Evolutionary conservation across 2,113 vertebrate species (phyloP).

Genomic region (Poeciliopsis turrubarensis): DNA sequence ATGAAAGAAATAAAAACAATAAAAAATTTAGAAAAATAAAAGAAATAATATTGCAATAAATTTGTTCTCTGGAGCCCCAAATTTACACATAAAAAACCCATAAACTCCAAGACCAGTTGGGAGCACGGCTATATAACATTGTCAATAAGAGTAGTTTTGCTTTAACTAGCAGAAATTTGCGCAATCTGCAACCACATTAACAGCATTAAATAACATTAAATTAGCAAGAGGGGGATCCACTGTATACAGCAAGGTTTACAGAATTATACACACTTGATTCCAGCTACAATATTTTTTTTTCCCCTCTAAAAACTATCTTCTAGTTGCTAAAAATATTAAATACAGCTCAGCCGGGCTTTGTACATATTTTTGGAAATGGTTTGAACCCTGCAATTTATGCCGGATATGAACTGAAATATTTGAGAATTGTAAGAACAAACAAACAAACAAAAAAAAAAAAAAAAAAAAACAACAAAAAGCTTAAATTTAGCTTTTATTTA

Average conservation of each 20-base stretch:
- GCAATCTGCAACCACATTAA: slow-evolving; percentile 74
- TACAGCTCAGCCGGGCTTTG: slow-evolving; percentile 72
- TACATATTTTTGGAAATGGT: slow-evolving; percentile 66
- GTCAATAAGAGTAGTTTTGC: slow-evolving; percentile 70
- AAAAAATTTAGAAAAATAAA: slow-evolving; percentile 72
- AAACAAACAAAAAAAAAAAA: slow-evolving; percentile 31
- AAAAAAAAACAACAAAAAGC: slow-evolving; percentile 28
- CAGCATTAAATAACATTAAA: slow-evolving; percentile 85
- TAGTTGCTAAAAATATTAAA: slow-evolving; percentile 71
- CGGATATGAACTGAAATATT: slow-evolving; percentile 41
- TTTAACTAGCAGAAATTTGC: slow-evolving; percentile 66
- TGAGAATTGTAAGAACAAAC: slow-evolving; percentile 35
- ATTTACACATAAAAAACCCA: slow-evolving; percentile 83
- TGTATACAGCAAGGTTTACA: slow-evolving; percentile 82
- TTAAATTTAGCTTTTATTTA: slow-evolving; percentile 55
- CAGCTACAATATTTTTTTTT: slow-evolving; percentile 61
- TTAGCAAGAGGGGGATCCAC: slow-evolving; percentile 80
- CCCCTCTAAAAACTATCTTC: slow-evolving; percentile 58
- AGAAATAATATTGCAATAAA: slow-evolving; percentile 78
- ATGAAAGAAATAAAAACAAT: slow-evolving; percentile 69
- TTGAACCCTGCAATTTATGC: slow-evolving; percentile 62
- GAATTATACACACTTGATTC: slow-evolving; percentile 81
- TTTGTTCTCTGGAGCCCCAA: slow-evolving; percentile 82
- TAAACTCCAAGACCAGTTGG: slow-evolving; percentile 82
- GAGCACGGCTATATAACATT: slow-evolving; percentile 76